Conservation (phyloP, 2,797 vertebrate species). For the Pipistrellus pipistrellus region DNA sequence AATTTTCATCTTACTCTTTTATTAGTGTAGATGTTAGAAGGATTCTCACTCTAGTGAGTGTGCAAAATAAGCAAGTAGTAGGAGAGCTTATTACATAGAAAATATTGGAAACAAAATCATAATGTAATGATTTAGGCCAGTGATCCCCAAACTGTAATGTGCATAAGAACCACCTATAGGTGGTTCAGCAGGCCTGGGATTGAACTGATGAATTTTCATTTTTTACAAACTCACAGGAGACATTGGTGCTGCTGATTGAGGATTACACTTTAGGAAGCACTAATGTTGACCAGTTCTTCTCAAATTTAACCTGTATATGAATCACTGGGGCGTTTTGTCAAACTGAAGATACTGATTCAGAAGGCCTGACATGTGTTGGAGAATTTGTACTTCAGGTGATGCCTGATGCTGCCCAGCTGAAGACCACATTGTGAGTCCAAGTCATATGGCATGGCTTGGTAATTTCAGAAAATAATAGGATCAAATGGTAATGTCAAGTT, state of each 20-base stretch:
- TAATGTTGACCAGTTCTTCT: neutral
- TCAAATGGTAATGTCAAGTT: neutral
- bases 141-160: slow-evolving; percentile 3
- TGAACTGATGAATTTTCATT: neutral
- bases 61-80: slow-evolving; percentile 60
- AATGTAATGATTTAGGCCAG: slow-evolving; percentile 40
- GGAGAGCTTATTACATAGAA: neutral
- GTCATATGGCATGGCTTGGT: neutral
- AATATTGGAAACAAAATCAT: slow-evolving; percentile 45
- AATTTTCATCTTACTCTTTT: no score
- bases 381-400: neutral
- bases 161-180: neutral
- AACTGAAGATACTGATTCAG: neutral
- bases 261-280: neutral
- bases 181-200: neutral
- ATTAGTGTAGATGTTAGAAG: neutral
- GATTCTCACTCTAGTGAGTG: neutral
- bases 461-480: slow-evolving; percentile 53
- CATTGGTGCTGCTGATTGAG: neutral
- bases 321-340: neutral
- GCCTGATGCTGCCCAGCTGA: neutral
- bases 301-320: neutral
- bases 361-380: neutral
- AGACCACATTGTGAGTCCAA: neutral
- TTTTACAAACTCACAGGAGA: neutral